phyloP scores from a whole-genome alignment of 2,888 invertebrate species.

The Agonopterix arenella region DNA sequence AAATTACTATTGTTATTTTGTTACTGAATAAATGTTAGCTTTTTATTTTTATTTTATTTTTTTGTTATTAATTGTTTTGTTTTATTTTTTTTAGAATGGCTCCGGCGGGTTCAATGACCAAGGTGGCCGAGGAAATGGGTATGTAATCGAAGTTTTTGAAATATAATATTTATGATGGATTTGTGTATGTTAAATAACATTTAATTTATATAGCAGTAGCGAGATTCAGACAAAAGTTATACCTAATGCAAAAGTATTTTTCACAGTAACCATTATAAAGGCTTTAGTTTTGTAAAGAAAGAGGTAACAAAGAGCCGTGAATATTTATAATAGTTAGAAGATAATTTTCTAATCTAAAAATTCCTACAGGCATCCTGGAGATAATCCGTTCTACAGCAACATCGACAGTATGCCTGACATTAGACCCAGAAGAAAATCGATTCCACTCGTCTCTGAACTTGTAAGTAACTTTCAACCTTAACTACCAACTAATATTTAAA shows the following conservation, averaged over 20 bases:
- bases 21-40: slow-evolving; percentile 45
- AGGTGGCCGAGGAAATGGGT: slow-evolving; percentile 89
- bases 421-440: slow-evolving; percentile 96
- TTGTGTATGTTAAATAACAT: no score
- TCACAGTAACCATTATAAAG: no score
- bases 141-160: slow-evolving; percentile 13
- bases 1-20: slow-evolving; percentile 17
- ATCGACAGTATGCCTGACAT: slow-evolving; percentile 99
- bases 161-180: background rate
- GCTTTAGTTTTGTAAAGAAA: no score
- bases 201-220: no score
- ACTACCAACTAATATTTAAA: slow-evolving; percentile 15
- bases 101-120: slow-evolving; percentile 87
- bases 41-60: slow-evolving; percentile 45
- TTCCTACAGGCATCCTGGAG: slow-evolving; percentile 86
- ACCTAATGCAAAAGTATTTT: no score
- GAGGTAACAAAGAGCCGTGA: no score
- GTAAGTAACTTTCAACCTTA: slow-evolving; percentile 81
- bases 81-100: slow-evolving; percentile 90
- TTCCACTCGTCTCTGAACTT: slow-evolving; percentile 98
- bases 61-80: slow-evolving; percentile 56
- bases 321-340: no score
- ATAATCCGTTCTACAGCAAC: slow-evolving; percentile 99
- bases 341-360: no score
- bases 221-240: no score